Evolutionary conservation across 2,888 invertebrate genomes (phyloP), one percentile per base, ranked within the genome.

Genomic region (Agriopis marginaria): DNA sequence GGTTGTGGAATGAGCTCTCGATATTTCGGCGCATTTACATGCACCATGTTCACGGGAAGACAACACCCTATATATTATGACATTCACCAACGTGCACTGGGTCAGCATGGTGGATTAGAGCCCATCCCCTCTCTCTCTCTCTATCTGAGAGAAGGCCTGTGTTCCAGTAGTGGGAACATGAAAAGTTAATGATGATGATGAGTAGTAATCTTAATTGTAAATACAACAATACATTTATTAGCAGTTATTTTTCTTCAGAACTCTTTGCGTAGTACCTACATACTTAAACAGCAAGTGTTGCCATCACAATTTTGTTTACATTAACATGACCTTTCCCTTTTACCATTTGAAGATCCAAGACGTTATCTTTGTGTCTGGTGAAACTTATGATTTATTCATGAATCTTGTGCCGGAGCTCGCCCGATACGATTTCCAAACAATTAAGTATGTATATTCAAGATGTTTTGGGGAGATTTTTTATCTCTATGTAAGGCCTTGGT

Each of bases 321-420:
- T 63, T 63, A 60, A 63, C 68, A 59, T 63, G 59, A 63, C 63
- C 55, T 63, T 68, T 60, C 14, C 60, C 53, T 56, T 62, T 54
- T 53, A 45, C 66, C 40, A 54, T 61, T 56, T 51, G 11, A 47
- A 23, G 42, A 55, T 39, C 50, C 59, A 32, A 44, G 44, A 17
- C 58, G 17, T 51, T 64, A 60, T 64, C 54, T 64, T 64, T 68
- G 68, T 63, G 64, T 68, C 54, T 63, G 32, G 67, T 44, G 58
- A 54, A 63, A 44, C 60, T 68, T 64, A 68, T 68, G 68, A 64
- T 64, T 68, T 68, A 68, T 68, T 68, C 68, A 68, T 68, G 60
- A 68, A 11, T 53, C 55, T 47, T 47, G 50, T n/a, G 14, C n/a
- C 39, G n/a, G 63, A 53, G 60, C 42, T 59, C 39, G 54, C 47